Evolutionary conservation across 2,888 invertebrate species (phyloP).

Genomic region (Noctua comes): DNA sequence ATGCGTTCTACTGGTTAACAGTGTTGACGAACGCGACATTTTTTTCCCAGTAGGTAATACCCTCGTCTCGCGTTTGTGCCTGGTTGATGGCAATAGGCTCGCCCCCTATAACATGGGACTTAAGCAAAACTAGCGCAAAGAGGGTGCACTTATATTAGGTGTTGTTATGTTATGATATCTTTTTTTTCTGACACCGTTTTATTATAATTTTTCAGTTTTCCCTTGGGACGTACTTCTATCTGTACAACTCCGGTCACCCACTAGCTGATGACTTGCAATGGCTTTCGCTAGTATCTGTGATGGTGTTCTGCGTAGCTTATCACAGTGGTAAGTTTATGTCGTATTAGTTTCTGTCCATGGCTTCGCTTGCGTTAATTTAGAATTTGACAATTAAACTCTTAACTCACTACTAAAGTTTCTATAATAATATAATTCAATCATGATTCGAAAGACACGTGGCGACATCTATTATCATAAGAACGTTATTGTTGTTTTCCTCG

Average conservation of each 20-base stretch:
- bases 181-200: not conserved
- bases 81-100: not conserved
- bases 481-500: too few relatives aligned
- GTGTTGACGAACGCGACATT: too few relatives aligned
- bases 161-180: not conserved
- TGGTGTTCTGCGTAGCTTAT: conserved; percentile 73
- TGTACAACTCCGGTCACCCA: not conserved
- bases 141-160: not conserved
- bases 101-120: rapidly evolving
- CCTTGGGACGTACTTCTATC: conserved; percentile 9
- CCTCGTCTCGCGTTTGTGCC: too few relatives aligned
- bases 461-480: too few relatives aligned
- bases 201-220: conserved; percentile 1
- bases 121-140: not conserved
- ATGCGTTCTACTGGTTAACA: too few relatives aligned
- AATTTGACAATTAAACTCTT: too few relatives aligned
- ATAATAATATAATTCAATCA: too few relatives aligned
- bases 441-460: too few relatives aligned
- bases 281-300: conserved; percentile 72
- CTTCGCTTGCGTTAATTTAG: too few relatives aligned
- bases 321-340: conserved; percentile 55
- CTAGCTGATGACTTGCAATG: conserved; percentile 11
- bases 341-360: too few relatives aligned
- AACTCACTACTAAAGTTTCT: too few relatives aligned
- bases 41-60: too few relatives aligned